Conservation (phyloP, 2,797 vertebrate species). For the Lacerta viridis region DNA sequence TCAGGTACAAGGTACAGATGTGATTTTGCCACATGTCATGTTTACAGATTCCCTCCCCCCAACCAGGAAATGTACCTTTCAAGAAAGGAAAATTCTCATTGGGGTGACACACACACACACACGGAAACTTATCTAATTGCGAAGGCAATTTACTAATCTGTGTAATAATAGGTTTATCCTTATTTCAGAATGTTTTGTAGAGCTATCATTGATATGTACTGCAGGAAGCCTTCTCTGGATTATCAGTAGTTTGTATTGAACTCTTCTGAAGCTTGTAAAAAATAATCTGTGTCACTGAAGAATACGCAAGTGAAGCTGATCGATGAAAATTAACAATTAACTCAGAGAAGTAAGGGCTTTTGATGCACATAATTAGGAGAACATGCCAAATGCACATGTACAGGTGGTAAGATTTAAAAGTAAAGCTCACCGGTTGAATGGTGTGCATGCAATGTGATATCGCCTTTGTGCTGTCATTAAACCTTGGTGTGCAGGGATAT, state of each 20-base stretch:
- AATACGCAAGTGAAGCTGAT: constrained; percentile 19
- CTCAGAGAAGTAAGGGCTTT: constrained; percentile 24
- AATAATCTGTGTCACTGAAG: constrained; percentile 34
- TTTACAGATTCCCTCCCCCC: background rate
- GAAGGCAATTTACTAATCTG: constrained; percentile 6
- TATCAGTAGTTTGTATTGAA: background rate
- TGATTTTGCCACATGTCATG: background rate
- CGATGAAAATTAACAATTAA: constrained; percentile 48
- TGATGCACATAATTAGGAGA: constrained; percentile 6
- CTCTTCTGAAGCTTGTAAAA: constrained; percentile 1
- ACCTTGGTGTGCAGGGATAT: background rate
- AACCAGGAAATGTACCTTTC: background rate
- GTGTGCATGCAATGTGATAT: background rate
- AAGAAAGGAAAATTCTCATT: background rate
- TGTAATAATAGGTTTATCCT: background rate
- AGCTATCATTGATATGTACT: background rate
- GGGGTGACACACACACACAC: background rate
- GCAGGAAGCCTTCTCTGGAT: constrained; percentile 38
- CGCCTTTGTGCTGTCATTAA: background rate
- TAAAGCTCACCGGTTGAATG: constrained; percentile 44
- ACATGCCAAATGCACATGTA: constrained; percentile 43
- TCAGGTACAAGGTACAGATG: background rate
- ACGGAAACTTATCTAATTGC: background rate
- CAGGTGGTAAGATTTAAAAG: constrained; percentile 44
- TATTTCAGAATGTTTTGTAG: constrained; percentile 25